A percentile compares a stretch with the other conserved stretches of the same genome.
These are phyloP conservation scores for Aethina tumida DNA, from an alignment of 1,140 invertebrate species.

Conservation along the genomic window DNA sequence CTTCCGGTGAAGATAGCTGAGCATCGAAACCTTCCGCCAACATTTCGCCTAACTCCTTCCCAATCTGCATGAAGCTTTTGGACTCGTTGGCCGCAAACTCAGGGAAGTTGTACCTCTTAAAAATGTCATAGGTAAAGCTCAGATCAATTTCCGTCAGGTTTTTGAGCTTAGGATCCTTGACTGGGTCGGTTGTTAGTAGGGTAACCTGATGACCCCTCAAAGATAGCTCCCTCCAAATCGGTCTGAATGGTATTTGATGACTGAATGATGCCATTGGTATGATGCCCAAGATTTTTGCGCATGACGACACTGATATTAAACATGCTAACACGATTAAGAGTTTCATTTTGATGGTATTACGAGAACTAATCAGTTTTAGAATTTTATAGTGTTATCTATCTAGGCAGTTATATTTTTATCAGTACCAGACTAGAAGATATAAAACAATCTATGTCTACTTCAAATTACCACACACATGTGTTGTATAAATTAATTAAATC, in stretches of 20 bases:
- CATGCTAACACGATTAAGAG: too few species aligned
- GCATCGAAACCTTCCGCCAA: slow-evolving; percentile 7
- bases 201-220: slow-evolving; percentile 33
- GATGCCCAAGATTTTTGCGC: slow-evolving; percentile 17
- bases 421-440: too few species aligned
- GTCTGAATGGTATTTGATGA: slow-evolving; percentile 20
- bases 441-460: too few species aligned
- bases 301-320: too few species aligned
- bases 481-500: too few species aligned
- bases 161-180: slow-evolving; percentile 11
- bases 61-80: slow-evolving; percentile 7
- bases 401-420: too few species aligned
- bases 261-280: slow-evolving; percentile 16
- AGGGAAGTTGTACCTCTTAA: slow-evolving; percentile 19
- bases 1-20: slow-evolving; percentile 21
- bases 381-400: too few species aligned
- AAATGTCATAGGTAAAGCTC: slow-evolving; percentile 18
- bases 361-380: too few species aligned
- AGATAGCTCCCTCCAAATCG: slow-evolving; percentile 22
- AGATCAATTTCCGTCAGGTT: slow-evolving; percentile 26
- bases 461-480: too few species aligned
- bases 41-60: slow-evolving; percentile 5
- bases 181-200: slow-evolving; percentile 27
- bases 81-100: slow-evolving; percentile 11
- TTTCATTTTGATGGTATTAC: too few species aligned